Evolutionary conservation across 2,113 vertebrate species (phyloP), one percentile per base, ranked within the genome.

Genomic region (Hippocampus guttulatus): DNA sequence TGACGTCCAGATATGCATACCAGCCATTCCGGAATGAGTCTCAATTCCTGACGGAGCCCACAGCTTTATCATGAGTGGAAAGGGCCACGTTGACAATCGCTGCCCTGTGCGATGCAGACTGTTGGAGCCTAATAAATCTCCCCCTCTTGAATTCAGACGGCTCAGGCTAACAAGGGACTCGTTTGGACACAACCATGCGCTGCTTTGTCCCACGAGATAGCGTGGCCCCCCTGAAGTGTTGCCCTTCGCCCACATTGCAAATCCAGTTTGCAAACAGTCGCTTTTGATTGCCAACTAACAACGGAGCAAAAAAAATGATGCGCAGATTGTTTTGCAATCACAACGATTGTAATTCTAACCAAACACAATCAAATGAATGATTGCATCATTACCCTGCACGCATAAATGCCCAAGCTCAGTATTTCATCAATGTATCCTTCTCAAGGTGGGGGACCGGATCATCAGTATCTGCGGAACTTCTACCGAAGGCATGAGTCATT

Each of bases 371-470:
- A 38, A 21, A 54, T 54, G 52, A 54, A 21, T 54, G 21, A 54
- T n/a, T 9, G 21, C 33, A 38, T 38, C 33, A 38, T 38, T 38
- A 12, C 10, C 14, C 43, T 45, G 43, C 14, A 45, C 43, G 14
- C 43, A 11, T 3, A 45, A 45, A 45, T 38, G 33, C 43, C 2
- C 8, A 51, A 49, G 14, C 14, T 49, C 3, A 49, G 14, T 15
- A 16, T 49, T 49, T 15, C 16, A 51, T 20, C 16, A 63, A 63
- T 63, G 21, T 0, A 63, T 27, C 6, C 38, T 67, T 74, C 68
- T 79, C 41, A 74, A 98, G 97, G 95, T 98, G n/a, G 97, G 97
- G 2, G 97, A 98, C 79, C 91, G 94, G 78, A 96, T 99, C 75
- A 86, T 98, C 79, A 95, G 92, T 70, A 98, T 99, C 80, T 94